These are phyloP conservation scores for Dryomyza anilis DNA, from an alignment of 2,888 invertebrate genomes.

Conservation along the genomic window DNA sequence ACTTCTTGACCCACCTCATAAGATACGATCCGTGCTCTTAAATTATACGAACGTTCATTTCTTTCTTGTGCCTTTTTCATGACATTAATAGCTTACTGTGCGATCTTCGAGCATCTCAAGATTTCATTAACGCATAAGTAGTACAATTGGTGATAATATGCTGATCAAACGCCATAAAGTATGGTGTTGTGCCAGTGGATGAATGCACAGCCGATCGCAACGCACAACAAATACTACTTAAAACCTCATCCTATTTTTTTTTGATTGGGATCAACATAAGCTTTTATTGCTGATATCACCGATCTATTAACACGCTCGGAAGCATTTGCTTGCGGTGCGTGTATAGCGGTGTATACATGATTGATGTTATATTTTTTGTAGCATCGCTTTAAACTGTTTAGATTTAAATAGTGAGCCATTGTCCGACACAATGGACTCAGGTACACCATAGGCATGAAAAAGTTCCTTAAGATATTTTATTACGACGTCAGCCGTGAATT, in stretches of 20 bases:
- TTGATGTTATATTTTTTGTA: neutral
- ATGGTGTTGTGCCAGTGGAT: too few species aligned
- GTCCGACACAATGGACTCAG: too few species aligned
- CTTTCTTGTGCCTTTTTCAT: neutral
- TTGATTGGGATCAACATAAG: too few species aligned
- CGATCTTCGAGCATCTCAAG: neutral
- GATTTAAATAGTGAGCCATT: neutral
- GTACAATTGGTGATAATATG: neutral
- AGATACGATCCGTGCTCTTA: neutral
- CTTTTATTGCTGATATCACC: too few species aligned
- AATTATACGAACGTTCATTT: neutral
- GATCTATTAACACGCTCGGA: too few species aligned
- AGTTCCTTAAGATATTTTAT: neutral
- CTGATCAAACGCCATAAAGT: too few species aligned
- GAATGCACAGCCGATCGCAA: too few species aligned
- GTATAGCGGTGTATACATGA: too few species aligned
- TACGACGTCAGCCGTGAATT: neutral
- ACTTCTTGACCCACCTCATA: neutral
- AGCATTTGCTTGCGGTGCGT: too few species aligned
- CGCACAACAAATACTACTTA: too few species aligned
- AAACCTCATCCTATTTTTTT: too few species aligned
- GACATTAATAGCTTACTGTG: neutral
- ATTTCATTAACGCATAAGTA: neutral
- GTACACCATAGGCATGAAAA: neutral
- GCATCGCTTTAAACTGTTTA: neutral